Evolutionary conservation across 2,888 invertebrate genomes (phyloP), one percentile per base, ranked within the genome.

Genomic region (Megalurothrips usitatus): DNA sequence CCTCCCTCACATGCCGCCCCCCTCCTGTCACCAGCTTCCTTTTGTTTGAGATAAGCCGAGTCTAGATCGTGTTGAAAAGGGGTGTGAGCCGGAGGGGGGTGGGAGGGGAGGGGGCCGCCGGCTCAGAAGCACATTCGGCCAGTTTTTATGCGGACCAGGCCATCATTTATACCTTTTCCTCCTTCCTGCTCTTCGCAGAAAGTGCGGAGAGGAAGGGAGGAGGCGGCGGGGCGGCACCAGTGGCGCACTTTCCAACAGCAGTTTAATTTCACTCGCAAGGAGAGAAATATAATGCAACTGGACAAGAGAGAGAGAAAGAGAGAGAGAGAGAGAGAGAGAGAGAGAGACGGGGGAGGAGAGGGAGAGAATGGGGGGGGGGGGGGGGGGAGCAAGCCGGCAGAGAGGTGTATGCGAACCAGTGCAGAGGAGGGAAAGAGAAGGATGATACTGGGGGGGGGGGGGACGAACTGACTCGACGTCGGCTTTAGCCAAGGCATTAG

Each of bases 91-190:
- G 58, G 58, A 19, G 58, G 34, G 34, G 34, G 34, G 6, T 2
- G 34, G 8, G 12, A 12, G 23, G 14, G 10, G 68, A 1, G 26
- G 68, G 68, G 26, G 68, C 26, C 68, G 26, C 6, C 68, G 14
- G 58, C 58, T 58, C 58, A 58, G 58, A 19, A 58, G 58, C 58
- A 58, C 58, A 58, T 58, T 58, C 58, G 17, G 58, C 58, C 58
- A 58, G 58, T 58, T 58, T 58, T 58, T 58, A 58, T 58, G 19
- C 19, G 19, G 58, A 19, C 14, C 34, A 43, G 34, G 58, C 58
- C 58, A 58, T 58, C 58, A 58, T 58, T 58, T 58, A 58, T 58
- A 58, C 58, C 58, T 58, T 58, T 58, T 17, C 58, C 58, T 43
- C 58, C 58, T 58, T 58, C 58, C 58, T 58, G 58, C 34, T 43